phyloP scores from a whole-genome alignment of 53 echinoderm and acorn worm species.

The Astropecten irregularis region DNA sequence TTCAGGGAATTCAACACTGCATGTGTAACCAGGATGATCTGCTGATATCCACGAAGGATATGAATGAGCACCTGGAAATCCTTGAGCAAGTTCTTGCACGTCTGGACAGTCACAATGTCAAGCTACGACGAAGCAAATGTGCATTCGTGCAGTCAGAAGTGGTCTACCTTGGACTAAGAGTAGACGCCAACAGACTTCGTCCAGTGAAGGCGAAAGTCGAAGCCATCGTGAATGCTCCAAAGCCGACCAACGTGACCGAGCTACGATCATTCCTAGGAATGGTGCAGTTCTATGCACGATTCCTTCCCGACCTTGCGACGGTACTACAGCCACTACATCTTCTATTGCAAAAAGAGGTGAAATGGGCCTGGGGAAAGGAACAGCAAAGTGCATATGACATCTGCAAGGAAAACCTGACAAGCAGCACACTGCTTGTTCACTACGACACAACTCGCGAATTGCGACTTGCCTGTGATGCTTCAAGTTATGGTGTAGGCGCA shows the following conservation, averaged over 20 bases:
- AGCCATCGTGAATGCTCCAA: neutral
- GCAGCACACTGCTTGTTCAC: conserved; percentile 40
- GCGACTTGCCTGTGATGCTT: conserved; percentile 63
- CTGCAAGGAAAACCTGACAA: neutral
- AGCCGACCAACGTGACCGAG: neutral
- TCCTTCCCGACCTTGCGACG: conserved; percentile 15
- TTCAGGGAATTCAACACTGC: conserved; percentile 54
- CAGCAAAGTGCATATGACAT: neutral
- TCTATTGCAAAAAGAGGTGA: conserved; percentile 14
- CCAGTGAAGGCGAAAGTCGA: neutral
- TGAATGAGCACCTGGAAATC: conserved; percentile 21
- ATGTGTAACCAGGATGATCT: conserved; percentile 67
- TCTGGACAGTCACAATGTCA: conserved; percentile 2
- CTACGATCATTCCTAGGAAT: neutral
- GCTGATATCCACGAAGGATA: conserved; percentile 18
- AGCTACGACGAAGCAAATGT: conserved; percentile 18
- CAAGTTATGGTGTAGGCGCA: conserved; percentile 35
- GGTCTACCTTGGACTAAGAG: conserved; percentile 1
- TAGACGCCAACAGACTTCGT: neutral
- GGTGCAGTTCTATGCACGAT: conserved; percentile 33
- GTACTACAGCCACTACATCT: conserved; percentile 7
- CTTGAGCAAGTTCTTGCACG: neutral
- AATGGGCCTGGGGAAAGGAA: conserved; percentile 22
- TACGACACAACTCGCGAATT: conserved; percentile 46
- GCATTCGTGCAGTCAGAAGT: neutral